Evolutionary conservation across 2,113 vertebrate species (phyloP), one percentile per base, ranked within the genome.

Genomic region (Anarrhichthys ocellatus): DNA sequence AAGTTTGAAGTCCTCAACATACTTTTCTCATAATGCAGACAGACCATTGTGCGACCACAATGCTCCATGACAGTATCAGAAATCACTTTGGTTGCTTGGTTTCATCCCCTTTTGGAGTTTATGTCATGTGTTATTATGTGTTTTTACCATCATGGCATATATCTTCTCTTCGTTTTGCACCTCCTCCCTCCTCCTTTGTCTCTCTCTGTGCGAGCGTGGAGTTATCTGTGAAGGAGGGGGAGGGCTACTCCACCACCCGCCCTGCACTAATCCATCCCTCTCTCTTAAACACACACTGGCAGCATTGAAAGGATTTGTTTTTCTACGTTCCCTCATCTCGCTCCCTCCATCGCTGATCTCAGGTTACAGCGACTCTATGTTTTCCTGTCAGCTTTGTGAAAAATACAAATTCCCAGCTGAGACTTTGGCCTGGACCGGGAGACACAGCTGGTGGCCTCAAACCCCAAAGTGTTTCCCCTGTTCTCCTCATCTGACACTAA

Each of bases 231-330:
- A 44, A 62, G 20, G 18, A 56, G 67, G 76, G 52, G 48, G 40
- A 38, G 65, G 67, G 81, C 61, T 66, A 62, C 73, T 73, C 32
- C 50, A 4, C n/a, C 76, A 52, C 79, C 66, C 6, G 1, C 62
- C 36, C 67, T 9, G 52, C 78, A 36, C 81, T 86, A 84, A 86
- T 87, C 86, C 78, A 46, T 24, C 80, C 79, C 59, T 61, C 78
- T 78, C 78, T 67, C 74, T 81, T 83, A 81, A 77, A 84, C 81
- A 65, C 48, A 81, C 81, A 80, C 79, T 76, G 78, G 79, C 85
- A 86, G 85, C 82, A 76, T 36, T 79, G 82, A 80, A 78, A 75
- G 72, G 77, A 85, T 89, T 90, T 90, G 84, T 86, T 85, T 88
- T 82, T 66, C 82, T 77, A 38, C 44, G 24, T 38, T 73, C 62